phyloP scores from a whole-genome alignment of 2,797 vertebrate genomes.

The Gambusia yucatana region DNA sequence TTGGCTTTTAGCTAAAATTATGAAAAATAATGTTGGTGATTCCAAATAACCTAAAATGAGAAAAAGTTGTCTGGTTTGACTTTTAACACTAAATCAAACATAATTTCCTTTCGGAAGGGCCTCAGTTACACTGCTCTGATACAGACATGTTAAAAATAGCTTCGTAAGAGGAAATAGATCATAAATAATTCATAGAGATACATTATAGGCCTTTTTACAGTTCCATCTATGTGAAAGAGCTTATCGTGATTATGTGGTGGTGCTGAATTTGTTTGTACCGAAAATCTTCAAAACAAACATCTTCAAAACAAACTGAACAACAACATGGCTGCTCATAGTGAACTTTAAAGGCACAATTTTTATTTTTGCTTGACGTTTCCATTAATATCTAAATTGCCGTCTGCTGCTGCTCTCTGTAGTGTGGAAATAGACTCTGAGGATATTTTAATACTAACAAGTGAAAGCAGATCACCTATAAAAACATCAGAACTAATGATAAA shows the following conservation, averaged over 20 bases:
- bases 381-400: slow-evolving; percentile 57
- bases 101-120: slow-evolving; percentile 42
- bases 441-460: slow-evolving; percentile 57
- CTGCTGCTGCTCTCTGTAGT: slow-evolving; percentile 52
- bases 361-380: slow-evolving; percentile 30
- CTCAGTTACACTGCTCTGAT: slow-evolving; percentile 30
- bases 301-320: neutral
- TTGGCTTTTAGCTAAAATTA: neutral
- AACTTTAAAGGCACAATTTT: slow-evolving; percentile 37
- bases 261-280: neutral
- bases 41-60: neutral
- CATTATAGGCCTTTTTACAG: slow-evolving; percentile 27
- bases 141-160: slow-evolving; percentile 11
- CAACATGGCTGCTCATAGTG: neutral
- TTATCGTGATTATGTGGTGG: neutral
- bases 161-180: slow-evolving; percentile 21
- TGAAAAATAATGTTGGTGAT: neutral
- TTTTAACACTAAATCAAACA: slow-evolving; percentile 24
- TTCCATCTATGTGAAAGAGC: slow-evolving; percentile 28
- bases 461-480: slow-evolving; percentile 49
- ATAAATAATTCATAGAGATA: slow-evolving; percentile 58
- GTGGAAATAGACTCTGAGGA: slow-evolving; percentile 42
- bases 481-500: slow-evolving; percentile 23
- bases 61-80: neutral
- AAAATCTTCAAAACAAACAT: neutral